Evolutionary conservation across 92 coral and sea anemone species (phyloP), one percentile per base, ranked within the genome.

Genomic region (Siderastrea siderea): DNA sequence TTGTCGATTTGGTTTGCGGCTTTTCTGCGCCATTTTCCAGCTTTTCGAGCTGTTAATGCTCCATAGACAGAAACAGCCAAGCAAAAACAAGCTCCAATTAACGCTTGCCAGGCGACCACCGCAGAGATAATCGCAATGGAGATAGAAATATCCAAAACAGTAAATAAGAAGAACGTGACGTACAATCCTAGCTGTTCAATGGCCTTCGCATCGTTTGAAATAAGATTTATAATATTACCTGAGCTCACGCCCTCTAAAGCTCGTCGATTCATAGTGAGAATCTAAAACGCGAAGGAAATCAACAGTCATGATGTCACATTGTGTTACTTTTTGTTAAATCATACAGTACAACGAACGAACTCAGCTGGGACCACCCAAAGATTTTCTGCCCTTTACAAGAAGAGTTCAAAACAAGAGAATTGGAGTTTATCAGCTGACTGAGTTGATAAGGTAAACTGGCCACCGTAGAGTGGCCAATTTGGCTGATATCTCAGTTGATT

Each of bases 41-140:
- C 45, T 15, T 70, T 57, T n/a, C 48, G 45, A 47, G 86, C 77
- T 70, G 77, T 12, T 9, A 57, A 71, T 3, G 86, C 55, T 45
- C 78, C 78, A 57, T 82, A 82, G 1, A 43, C 86, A 57, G 75
- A 26, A 8, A 82, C 86, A 13, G 57, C 53, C 64, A 82, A 38
- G 47, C 70, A 58, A 3, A 55, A 58, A 47, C 45, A 70, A n/a
- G 66, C 47, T n/a, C 86, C 86, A 44, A 82, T 17, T 45, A 82
- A 82, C 16, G 86, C 86, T 71, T 82, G 86, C 86, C 86, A 82
- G 54, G 86, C 68, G 55, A 82, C 69, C n/a, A 82, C 19, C 46
- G 47, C 46, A 78, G 78, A 82, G 1, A 82, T 44, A 69, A 70
- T 47, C 11, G 48, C 47, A 47, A 82, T 10, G 13, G 69, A 55